Evolutionary conservation across 1,140 invertebrate species (phyloP).

Genomic region (Microvelia longipes): DNA sequence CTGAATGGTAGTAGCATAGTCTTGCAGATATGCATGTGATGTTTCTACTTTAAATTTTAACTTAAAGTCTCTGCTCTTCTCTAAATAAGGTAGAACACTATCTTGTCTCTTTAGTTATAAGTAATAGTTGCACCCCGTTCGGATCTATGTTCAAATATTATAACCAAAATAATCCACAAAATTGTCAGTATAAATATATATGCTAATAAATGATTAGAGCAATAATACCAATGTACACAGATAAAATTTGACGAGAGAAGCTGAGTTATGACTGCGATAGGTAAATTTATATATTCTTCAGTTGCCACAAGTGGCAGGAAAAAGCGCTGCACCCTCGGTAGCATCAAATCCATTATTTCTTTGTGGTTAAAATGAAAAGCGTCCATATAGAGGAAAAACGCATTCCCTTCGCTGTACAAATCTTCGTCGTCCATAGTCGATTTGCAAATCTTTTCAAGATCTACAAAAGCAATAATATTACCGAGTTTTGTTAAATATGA

Average conservation of each 20-base stretch:
- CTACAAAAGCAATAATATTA: constrained; percentile 28
- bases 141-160: no score
- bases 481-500: no score
- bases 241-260: constrained; percentile 49
- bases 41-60: no score
- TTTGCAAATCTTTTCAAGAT: constrained; percentile 54
- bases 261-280: constrained; percentile 41
- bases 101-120: no score
- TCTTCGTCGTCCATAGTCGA: constrained; percentile 47
- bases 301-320: constrained; percentile 52
- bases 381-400: constrained; percentile 48
- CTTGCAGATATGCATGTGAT: no score
- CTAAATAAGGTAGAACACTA: no score
- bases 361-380: constrained; percentile 36
- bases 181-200: no score
- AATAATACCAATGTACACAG: constrained; percentile 43
- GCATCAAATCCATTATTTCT: constrained; percentile 48
- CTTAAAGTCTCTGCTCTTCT: no score
- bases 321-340: constrained; percentile 51
- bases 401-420: constrained; percentile 49
- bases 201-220: no score
- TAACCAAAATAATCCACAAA: no score
- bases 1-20: no score
- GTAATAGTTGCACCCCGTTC: no score
- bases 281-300: constrained; percentile 46